Conservation (phyloP, 1,140 invertebrate genomes). For the Drosophila burlai region DNA sequence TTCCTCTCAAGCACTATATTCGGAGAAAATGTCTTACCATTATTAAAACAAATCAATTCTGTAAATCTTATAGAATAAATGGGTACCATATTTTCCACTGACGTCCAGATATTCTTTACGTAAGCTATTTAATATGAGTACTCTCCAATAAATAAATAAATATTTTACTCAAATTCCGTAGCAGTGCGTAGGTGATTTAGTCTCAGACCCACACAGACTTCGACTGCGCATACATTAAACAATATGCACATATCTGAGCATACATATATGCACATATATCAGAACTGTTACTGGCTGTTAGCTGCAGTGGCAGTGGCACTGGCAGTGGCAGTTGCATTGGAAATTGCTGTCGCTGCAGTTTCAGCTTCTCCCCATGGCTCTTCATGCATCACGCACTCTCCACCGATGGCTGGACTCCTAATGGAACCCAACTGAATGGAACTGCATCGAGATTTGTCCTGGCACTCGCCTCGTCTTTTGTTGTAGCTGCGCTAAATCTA, state of each 20-base stretch:
- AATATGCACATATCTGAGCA: conserved; percentile 18
- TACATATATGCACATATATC: conserved; percentile 30
- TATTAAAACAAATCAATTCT: background rate
- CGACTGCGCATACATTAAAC: conserved; percentile 59
- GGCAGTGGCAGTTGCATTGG: background rate
- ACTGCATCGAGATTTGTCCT: conserved; percentile 56
- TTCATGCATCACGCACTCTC: conserved; percentile 37
- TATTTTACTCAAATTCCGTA: background rate
- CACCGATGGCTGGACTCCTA: conserved; percentile 41
- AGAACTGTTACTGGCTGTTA: background rate
- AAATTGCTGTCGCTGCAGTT: conserved; percentile 26
- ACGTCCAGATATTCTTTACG: background rate
- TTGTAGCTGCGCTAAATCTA: conserved; percentile 61
- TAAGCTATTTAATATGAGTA: no score
- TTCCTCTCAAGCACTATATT: background rate
- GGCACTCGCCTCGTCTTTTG: conserved; percentile 28
- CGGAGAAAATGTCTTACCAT: background rate
- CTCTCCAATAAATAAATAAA: background rate
- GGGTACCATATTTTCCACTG: no score
- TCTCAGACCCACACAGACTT: conserved; percentile 30
- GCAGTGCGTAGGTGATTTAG: background rate
- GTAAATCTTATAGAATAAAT: no score
- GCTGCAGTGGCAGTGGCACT: background rate
- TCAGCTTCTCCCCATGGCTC: conserved; percentile 4
- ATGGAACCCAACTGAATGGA: conserved; percentile 50